phyloP scores from a whole-genome alignment of 2,888 invertebrate genomes.

The Falcaria lacertinaria region DNA sequence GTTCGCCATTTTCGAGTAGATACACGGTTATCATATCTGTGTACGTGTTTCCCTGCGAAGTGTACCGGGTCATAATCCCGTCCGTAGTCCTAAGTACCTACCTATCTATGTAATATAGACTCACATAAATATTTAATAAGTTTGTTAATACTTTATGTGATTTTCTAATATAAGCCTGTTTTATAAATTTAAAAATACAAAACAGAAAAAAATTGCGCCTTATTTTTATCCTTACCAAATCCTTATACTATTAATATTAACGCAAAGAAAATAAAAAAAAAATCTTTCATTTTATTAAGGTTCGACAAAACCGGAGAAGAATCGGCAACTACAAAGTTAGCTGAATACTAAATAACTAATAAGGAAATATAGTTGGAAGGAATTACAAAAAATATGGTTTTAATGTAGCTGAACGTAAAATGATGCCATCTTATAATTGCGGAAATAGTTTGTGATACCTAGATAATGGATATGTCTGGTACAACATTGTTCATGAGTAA shows the following conservation, averaged over 20 bases:
- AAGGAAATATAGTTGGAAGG: too few relatives aligned
- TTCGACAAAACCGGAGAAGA: too few relatives aligned
- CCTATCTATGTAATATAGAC: conserved; percentile 78
- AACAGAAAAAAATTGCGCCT: conserved; percentile 44
- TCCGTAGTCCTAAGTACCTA: conserved; percentile 76
- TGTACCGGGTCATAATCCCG: conserved; percentile 80
- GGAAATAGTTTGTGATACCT: too few relatives aligned
- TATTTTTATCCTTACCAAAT: conserved; percentile 8
- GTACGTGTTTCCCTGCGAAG: conserved; percentile 66
- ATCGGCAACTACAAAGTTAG: too few relatives aligned
- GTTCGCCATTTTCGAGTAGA: conserved; percentile 14
- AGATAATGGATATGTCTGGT: too few relatives aligned
- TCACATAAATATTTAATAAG: conserved; percentile 79
- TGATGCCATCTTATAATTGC: too few relatives aligned
- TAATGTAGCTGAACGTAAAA: too few relatives aligned
- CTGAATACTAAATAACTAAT: too few relatives aligned
- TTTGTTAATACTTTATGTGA: conserved; percentile 79
- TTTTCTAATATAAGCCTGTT: conserved; percentile 79
- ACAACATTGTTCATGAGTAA: too few relatives aligned
- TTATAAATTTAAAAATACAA: conserved; percentile 72
- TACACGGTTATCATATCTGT: conserved; percentile 30
- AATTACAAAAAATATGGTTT: too few relatives aligned
- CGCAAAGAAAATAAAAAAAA: too few relatives aligned
- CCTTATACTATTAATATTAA: background rate
- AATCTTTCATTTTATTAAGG: too few relatives aligned